phyloP scores from a whole-genome alignment of 1,140 invertebrate species.

The Patella vulgata region DNA sequence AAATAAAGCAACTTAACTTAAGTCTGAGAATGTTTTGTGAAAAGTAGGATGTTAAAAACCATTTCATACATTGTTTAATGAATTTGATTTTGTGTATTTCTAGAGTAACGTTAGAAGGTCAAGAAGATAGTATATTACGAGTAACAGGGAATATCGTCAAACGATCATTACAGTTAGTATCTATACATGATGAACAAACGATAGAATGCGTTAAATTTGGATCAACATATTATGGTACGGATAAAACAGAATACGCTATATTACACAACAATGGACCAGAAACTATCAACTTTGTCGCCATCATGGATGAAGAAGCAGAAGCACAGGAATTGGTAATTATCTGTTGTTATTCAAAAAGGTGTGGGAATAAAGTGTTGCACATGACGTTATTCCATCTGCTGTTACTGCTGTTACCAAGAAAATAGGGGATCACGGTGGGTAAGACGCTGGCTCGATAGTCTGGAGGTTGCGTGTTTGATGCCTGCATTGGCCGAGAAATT shows the following conservation, averaged over 20 bases:
- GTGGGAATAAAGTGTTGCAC: too few species aligned
- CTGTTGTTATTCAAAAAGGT: too few species aligned
- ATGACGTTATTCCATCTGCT: too few species aligned
- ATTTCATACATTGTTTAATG: too few species aligned
- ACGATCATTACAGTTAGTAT: slow-evolving; percentile 55
- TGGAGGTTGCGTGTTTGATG: too few species aligned
- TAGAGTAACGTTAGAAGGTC: slow-evolving; percentile 60
- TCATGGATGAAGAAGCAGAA: slow-evolving; percentile 64
- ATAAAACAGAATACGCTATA: slow-evolving; percentile 58
- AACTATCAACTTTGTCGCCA: slow-evolving; percentile 62
- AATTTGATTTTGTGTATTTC: slow-evolving; percentile 6
- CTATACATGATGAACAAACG: slow-evolving; percentile 42
- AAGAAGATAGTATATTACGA: slow-evolving; percentile 38
- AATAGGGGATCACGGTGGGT: too few species aligned
- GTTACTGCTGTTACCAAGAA: too few species aligned
- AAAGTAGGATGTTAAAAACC: too few species aligned
- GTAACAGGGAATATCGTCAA: slow-evolving; percentile 58
- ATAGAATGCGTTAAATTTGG: slow-evolving; percentile 65
- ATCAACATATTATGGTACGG: slow-evolving; percentile 65
- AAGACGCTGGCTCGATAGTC: too few species aligned
- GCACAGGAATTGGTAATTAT: slow-evolving; percentile 64
- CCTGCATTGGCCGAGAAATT: too few species aligned
- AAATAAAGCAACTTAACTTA: too few species aligned
- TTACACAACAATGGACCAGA: slow-evolving; percentile 65
- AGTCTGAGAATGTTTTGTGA: too few species aligned